These are phyloP conservation scores for Adelges cooleyi DNA, from an alignment of 1,140 invertebrate genomes.

Conservation along the genomic window DNA sequence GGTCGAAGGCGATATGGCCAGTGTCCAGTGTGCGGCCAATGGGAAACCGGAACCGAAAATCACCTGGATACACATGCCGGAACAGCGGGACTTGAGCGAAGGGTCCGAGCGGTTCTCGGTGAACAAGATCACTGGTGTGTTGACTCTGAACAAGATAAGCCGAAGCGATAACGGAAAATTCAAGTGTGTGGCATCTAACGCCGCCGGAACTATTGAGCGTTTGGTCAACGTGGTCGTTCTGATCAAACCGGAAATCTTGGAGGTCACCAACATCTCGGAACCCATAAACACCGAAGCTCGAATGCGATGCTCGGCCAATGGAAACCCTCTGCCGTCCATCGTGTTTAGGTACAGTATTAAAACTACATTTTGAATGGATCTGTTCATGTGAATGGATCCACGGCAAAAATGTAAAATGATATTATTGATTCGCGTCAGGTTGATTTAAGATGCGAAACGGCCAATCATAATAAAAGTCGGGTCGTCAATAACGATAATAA, in stretches of 20 bases:
- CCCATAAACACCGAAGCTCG: slow-evolving; percentile 49
- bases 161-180: slow-evolving; percentile 68
- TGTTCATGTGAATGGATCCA: too few relatives aligned
- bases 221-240: slow-evolving; percentile 51
- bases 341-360: slow-evolving; percentile 49
- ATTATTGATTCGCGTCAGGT: too few relatives aligned
- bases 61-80: slow-evolving; percentile 54
- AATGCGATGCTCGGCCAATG: slow-evolving; percentile 61
- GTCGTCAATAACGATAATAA: too few relatives aligned
- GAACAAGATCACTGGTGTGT: slow-evolving; percentile 50
- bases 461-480: too few relatives aligned
- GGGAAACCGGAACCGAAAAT: slow-evolving; percentile 73
- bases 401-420: too few relatives aligned
- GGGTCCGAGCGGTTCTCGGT: slow-evolving; percentile 60
- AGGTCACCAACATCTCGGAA: slow-evolving; percentile 60
- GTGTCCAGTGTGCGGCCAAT: slow-evolving; percentile 59
- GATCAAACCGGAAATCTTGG: slow-evolving; percentile 65
- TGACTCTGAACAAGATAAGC: slow-evolving; percentile 64
- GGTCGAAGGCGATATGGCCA: slow-evolving; percentile 62
- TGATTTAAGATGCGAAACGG: too few relatives aligned
- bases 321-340: slow-evolving; percentile 62
- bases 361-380: too few relatives aligned
- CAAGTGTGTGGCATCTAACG: slow-evolving; percentile 69
- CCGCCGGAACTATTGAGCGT: slow-evolving; percentile 56
- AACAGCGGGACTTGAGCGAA: slow-evolving; percentile 47